phyloP scores from a whole-genome alignment of 1,140 invertebrate species.

The Glossosoma conforme region DNA sequence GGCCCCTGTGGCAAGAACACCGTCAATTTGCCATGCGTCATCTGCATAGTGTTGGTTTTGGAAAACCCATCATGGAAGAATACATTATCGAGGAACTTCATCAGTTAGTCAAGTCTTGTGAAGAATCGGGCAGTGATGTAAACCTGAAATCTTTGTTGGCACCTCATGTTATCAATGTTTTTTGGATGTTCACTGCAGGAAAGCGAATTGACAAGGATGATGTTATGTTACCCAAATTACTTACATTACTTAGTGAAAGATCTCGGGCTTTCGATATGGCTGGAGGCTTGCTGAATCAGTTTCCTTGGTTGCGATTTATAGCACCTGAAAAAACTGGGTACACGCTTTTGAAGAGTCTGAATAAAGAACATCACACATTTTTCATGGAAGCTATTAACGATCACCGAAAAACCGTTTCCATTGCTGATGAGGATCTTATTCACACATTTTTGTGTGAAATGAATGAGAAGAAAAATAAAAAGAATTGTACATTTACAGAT shows the following conservation, averaged over 20 bases:
- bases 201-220: conserved; percentile 48
- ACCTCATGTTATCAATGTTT: conserved; percentile 64
- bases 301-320: conserved; percentile 66
- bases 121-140: conserved; percentile 37
- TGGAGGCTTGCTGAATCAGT: conserved; percentile 61
- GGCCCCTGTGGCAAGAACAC: conserved; percentile 68
- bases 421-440: conserved; percentile 61
- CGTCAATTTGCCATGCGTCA: conserved; percentile 66
- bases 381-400: conserved; percentile 47
- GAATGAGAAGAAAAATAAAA: conserved; percentile 41
- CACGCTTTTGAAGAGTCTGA: conserved; percentile 58
- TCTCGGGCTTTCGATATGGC: conserved; percentile 63
- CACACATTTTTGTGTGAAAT: conserved; percentile 72
- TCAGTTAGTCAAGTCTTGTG: conserved; percentile 48
- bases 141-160: conserved; percentile 47
- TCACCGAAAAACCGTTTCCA: conserved; percentile 36
- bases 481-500: conserved; percentile 57
- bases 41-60: conserved; percentile 68
- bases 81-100: conserved; percentile 62
- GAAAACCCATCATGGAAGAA: conserved; percentile 65
- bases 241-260: conserved; percentile 58
- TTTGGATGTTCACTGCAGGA: conserved; percentile 70
- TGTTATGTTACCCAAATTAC: conserved; percentile 52
- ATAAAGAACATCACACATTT: conserved; percentile 54
- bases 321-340: conserved; percentile 64